Evolutionary conservation across 64 coral and sea anemone genomes (phyloP).

Genomic region (Montipora sp.): DNA sequence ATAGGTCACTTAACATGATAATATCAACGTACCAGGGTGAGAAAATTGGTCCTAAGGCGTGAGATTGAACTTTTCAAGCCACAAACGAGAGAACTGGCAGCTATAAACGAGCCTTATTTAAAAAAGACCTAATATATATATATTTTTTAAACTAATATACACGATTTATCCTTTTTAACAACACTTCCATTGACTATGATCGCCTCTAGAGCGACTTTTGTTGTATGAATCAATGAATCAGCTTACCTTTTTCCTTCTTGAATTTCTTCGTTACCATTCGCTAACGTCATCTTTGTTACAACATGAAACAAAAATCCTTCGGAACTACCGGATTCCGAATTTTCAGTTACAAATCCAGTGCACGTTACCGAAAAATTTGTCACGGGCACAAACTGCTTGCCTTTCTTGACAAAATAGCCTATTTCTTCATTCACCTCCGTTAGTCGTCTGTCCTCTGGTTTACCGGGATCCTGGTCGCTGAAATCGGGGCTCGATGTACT

Average conservation of each 20-base stretch:
- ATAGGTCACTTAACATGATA: too few relatives aligned
- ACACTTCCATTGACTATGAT: too few relatives aligned
- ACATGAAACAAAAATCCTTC: not conserved
- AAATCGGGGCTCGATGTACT: not conserved
- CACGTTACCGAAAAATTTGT: slow-evolving; percentile 14
- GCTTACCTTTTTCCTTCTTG: not conserved
- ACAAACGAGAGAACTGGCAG: too few relatives aligned
- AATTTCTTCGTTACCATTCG: not conserved
- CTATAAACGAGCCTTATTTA: too few relatives aligned
- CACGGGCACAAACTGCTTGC: slow-evolving; percentile 5
- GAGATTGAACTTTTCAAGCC: too few relatives aligned
- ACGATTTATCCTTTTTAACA: too few relatives aligned
- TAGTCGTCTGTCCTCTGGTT: not conserved
- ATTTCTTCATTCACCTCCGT: not conserved
- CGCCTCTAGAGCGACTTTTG: too few relatives aligned
- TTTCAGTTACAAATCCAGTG: not conserved
- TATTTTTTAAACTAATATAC: too few relatives aligned
- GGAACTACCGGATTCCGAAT: not conserved
- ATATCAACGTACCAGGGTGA: too few relatives aligned
- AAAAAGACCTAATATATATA: too few relatives aligned
- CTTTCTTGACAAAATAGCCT: slow-evolving; percentile 10
- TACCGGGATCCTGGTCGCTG: not conserved
- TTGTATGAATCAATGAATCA: too few relatives aligned
- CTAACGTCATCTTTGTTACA: not conserved
- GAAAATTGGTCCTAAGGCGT: too few relatives aligned